Evolutionary conservation across 2,888 invertebrate genomes (phyloP).

Genomic region (Pseudococcus jackbeardsleyi): DNA sequence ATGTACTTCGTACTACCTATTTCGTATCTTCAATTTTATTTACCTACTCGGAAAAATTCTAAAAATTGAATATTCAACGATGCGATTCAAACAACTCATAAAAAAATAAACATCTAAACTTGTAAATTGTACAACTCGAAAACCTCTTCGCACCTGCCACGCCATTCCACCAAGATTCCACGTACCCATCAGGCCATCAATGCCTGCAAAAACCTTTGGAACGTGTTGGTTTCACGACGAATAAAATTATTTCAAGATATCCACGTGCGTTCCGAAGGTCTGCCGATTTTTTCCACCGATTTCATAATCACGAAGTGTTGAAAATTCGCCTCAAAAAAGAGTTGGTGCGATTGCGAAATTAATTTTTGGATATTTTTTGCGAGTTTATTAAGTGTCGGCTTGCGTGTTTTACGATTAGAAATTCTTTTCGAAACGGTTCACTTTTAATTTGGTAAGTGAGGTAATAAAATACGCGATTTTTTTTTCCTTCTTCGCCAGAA

Average conservation of each 20-base stretch:
- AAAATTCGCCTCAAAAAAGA: background rate
- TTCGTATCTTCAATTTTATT: too few relatives aligned
- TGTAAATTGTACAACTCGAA: too few relatives aligned
- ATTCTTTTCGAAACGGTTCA: too few relatives aligned
- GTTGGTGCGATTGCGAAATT: background rate
- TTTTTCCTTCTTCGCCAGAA: background rate
- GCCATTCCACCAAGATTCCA: too few relatives aligned
- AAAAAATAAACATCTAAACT: too few relatives aligned
- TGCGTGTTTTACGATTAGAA: background rate
- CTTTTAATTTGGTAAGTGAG: background rate
- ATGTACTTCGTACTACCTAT: too few relatives aligned
- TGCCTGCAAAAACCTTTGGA: background rate
- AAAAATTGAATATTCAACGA: too few relatives aligned
- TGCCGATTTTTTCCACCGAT: constrained; percentile 23
- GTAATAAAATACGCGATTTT: background rate
- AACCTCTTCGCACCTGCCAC: too few relatives aligned
- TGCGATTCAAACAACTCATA: too few relatives aligned
- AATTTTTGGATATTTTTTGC: background rate
- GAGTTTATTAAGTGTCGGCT: background rate
- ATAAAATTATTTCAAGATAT: constrained; percentile 5
- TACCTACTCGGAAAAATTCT: too few relatives aligned
- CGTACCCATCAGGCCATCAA: too few relatives aligned
- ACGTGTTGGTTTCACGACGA: background rate
- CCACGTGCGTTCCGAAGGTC: background rate
- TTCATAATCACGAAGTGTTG: background rate